Conservation (phyloP, 2,888 invertebrate species). For the Tinea trinotella region DNA sequence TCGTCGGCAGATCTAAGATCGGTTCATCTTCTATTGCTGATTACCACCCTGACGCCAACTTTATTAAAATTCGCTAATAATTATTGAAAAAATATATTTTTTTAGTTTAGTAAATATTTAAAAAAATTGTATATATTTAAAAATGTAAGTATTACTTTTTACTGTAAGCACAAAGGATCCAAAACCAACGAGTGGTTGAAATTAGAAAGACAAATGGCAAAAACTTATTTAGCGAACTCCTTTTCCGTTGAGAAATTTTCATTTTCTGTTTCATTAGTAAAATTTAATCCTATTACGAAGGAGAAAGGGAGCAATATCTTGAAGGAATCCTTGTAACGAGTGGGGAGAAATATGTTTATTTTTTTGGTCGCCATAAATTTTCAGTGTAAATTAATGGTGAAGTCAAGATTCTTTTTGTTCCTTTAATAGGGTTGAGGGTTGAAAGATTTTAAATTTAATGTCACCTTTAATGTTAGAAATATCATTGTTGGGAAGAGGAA, state of each 20-base stretch:
- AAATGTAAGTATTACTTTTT: background rate
- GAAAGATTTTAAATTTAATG: conserved; percentile 2
- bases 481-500: no score
- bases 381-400: conserved; percentile 31
- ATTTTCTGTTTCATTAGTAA: conserved; percentile 66
- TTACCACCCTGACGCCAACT: no score
- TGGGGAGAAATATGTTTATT: conserved; percentile 36
- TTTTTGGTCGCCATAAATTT: conserved; percentile 34
- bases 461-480: background rate
- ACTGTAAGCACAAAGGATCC: background rate
- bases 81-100: no score
- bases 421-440: conserved; percentile 18
- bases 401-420: conserved; percentile 21
- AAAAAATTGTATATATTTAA: background rate
- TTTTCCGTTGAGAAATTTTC: conserved; percentile 48
- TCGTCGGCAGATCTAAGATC: no score
- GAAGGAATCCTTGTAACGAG: conserved; percentile 44
- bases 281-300: conserved; percentile 58
- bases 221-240: conserved; percentile 53
- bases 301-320: conserved; percentile 45
- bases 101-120: no score
- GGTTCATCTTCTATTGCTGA: no score
- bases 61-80: no score
- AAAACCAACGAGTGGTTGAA: conserved; percentile 37
- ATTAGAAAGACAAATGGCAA: conserved; percentile 49